These are phyloP conservation scores for Acridotheres tristis DNA, from an alignment of 2,797 vertebrate species.

Conservation along the genomic window DNA sequence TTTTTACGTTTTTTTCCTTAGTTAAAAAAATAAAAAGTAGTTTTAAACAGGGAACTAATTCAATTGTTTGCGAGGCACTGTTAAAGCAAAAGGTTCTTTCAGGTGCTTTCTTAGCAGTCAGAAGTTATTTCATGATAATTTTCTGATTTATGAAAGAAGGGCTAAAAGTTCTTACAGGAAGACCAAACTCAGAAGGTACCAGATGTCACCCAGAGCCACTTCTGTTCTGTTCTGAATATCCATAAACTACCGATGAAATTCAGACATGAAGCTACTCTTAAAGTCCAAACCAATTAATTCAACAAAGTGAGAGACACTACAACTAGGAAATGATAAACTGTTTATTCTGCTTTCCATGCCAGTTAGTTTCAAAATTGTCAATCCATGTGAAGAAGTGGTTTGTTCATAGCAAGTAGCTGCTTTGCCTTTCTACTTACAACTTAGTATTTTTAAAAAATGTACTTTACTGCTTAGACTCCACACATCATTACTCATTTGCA, in stretches of 20 bases:
- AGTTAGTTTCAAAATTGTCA: not conserved
- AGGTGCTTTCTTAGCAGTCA: not conserved
- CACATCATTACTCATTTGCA: not conserved
- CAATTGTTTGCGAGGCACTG: not conserved
- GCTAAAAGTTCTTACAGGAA: not conserved
- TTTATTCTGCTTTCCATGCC: not conserved
- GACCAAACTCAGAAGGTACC: not conserved
- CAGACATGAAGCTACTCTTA: rapidly evolving
- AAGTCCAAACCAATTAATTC: not conserved
- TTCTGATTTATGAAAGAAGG: not conserved
- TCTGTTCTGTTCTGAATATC: not conserved
- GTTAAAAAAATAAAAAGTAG: not conserved
- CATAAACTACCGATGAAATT: not conserved
- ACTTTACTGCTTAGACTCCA: not conserved
- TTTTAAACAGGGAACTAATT: rapidly evolving
- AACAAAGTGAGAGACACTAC: not conserved
- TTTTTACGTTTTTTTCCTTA: not conserved
- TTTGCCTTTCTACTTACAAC: not conserved
- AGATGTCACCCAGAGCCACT: not conserved
- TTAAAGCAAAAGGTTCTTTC: not conserved
- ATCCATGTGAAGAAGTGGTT: not conserved
- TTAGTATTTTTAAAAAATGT: not conserved
- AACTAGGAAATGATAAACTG: not conserved
- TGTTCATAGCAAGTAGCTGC: not conserved
- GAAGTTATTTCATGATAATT: not conserved